Evolutionary conservation across 1,140 invertebrate species (phyloP), one percentile per base, ranked within the genome.

Genomic region (Tribolium castaneum): DNA sequence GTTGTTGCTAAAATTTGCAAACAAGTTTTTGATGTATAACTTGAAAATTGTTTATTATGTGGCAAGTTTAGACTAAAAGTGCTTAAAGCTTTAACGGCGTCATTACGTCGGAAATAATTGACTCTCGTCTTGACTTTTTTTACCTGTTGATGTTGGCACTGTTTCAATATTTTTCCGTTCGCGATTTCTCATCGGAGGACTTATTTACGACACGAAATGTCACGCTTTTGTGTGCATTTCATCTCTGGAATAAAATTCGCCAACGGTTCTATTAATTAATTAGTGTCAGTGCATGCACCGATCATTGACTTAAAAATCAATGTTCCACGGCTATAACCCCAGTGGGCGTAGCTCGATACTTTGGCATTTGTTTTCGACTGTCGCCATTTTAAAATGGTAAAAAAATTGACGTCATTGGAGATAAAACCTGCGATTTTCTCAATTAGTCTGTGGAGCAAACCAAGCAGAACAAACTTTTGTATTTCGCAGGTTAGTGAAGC

Each of bases 401-500:
- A 45, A 45, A 45, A 45, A 10, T 10, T 45, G 39, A 45, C 25
- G 25, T 30, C 25, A 30, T 30, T 30, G 25, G 39, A 45, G 39
- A 45, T 45, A 45, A 45, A 45, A 45, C 39, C 39, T 45, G 39
- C 39, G 39, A 45, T 45, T 45, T 45, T 45, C 39, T 45, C 39
- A 45, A 45, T 45, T 45, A 45, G 70, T 10, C 70, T 72, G 39
- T 13, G 50, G 16, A 72, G 50, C 9, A 73, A 73, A 5, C 49
- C 71, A 73, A 52, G 71, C 71, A 73, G 71, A 73, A 73, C 71
- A 73, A 1, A 39, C 19, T 54, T 73, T 73, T 54, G 52, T 54
- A 73, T 73, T 73, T 54, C n/a, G 52, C 71, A 51, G 34, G 71
- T 73, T 35, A 73, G 49, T 73, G 49, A 73, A 73, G 45, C 71